Conservation (phyloP, 1,140 invertebrate genomes). For the Oedothorax gibbosus region DNA sequence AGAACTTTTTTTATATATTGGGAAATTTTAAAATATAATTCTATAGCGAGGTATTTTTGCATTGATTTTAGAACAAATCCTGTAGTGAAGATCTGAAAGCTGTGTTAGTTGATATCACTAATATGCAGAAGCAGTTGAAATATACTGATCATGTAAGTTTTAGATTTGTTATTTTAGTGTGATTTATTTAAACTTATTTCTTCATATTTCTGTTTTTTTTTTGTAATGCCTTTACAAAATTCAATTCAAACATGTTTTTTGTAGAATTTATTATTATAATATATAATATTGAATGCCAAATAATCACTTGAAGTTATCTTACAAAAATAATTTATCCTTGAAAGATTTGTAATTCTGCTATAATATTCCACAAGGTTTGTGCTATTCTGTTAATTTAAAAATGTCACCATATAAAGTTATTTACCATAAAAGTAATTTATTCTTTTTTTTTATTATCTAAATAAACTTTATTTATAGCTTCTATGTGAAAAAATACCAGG, state of each 20-base stretch:
- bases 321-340: neutral
- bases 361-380: too few species aligned
- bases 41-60: neutral
- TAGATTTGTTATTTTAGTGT: neutral
- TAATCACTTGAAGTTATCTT: too few species aligned
- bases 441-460: too few species aligned
- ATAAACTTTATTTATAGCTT: constrained; percentile 37
- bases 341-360: neutral
- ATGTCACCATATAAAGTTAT: too few species aligned
- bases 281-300: too few species aligned
- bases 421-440: too few species aligned
- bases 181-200: neutral
- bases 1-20: neutral
- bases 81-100: constrained; percentile 41
- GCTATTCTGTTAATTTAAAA: too few species aligned
- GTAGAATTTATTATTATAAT: too few species aligned
- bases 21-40: neutral
- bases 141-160: constrained; percentile 56
- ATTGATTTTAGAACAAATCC: constrained; percentile 50
- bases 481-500: constrained; percentile 41
- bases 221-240: too few species aligned
- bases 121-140: constrained; percentile 21
- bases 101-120: constrained; percentile 5
- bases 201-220: too few species aligned
- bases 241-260: too few species aligned